Evolutionary conservation across 2,888 invertebrate species (phyloP), one percentile per base, ranked within the genome.

Genomic region (Hypomecis punctinalis): DNA sequence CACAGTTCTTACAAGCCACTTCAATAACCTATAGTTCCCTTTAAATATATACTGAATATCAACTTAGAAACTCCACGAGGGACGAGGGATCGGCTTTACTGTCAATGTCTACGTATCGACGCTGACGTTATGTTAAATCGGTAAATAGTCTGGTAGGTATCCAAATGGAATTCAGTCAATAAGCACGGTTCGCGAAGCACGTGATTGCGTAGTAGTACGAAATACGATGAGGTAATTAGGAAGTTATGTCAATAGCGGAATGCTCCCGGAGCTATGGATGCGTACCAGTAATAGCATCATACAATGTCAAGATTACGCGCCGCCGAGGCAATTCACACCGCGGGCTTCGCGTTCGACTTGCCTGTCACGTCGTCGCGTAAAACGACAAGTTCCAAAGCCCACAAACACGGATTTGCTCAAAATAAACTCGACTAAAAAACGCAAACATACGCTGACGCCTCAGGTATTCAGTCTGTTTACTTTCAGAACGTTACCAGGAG

Each of bases 301-400:
- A 82, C 90, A 91, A 90, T 90, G 91, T 91, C 90, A 90, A 91
- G 90, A 86, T 79, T 88, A 90, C 85, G 82, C 72, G 74, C 48
- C 40, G 54, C 42, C 48, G 54, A 45, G 55, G 49, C 48, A 52
- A 67, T 66, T 64, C 53, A 67, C 73, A 69, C 70, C 74, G 68
- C 74, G 73, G 74, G 70, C 70, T 70, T 72, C 64, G 70, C 59
- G 57, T 55, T 59, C 54, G 47, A 63, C 37, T 63, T 70, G 68
- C 68, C 76, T 77, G 80, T 80, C 78, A 78, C 72, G 69, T 73
- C 76, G 65, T 49, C 53, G 52, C 81, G 79, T 81, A 80, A 79
- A 79, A 78, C 75, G 74, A 77, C 77, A 73, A 60, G 37, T 39
- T 60, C 46, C 43, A 45, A 61, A 53, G 64, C 61, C 63, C 70